A percentile compares a stretch with the other conserved stretches of the same genome.
phyloP scores from a whole-genome alignment of 2,888 invertebrate species.

The Spilarctia lutea region DNA sequence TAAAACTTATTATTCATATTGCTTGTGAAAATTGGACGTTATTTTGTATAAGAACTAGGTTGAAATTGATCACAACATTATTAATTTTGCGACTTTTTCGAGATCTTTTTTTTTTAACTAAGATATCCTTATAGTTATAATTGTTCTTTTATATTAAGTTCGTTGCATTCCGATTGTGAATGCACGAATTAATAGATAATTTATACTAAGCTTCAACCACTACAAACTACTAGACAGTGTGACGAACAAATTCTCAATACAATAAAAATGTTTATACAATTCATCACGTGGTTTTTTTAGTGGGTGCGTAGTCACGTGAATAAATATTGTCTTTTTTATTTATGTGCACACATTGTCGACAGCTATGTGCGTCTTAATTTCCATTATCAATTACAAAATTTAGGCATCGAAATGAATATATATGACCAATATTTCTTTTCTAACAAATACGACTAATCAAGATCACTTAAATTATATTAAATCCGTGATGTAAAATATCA shows the following conservation, averaged over 20 bases:
- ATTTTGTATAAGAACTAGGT: slow-evolving; percentile 5
- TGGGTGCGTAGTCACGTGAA: not conserved
- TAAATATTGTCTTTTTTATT: not conserved
- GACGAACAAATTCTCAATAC: slow-evolving; percentile 7
- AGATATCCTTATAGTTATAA: slow-evolving; percentile 15
- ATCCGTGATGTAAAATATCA: not conserved
- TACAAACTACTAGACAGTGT: slow-evolving; percentile 21
- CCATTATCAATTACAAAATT: not conserved
- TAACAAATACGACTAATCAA: not conserved
- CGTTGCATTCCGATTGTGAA: not conserved
- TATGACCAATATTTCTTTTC: not conserved
- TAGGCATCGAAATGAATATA: not conserved
- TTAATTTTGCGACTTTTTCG: slow-evolving; percentile 22
- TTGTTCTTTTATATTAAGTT: slow-evolving; percentile 16
- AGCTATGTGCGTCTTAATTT: not conserved
- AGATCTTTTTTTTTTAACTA: slow-evolving; percentile 35
- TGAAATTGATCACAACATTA: not conserved
- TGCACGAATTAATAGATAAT: not conserved
- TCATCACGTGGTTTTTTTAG: slow-evolving; percentile 10
- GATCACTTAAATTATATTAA: not conserved
- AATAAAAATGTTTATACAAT: slow-evolving; percentile 12
- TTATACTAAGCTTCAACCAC: slow-evolving; percentile 11
- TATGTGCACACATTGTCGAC: not conserved
- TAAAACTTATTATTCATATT: slow-evolving; percentile 3
- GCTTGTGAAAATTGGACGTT: slow-evolving; percentile 17